Base-by-base conservation (phyloP, 2,797 vertebrate species). In the Chaunax sp. region DNA sequence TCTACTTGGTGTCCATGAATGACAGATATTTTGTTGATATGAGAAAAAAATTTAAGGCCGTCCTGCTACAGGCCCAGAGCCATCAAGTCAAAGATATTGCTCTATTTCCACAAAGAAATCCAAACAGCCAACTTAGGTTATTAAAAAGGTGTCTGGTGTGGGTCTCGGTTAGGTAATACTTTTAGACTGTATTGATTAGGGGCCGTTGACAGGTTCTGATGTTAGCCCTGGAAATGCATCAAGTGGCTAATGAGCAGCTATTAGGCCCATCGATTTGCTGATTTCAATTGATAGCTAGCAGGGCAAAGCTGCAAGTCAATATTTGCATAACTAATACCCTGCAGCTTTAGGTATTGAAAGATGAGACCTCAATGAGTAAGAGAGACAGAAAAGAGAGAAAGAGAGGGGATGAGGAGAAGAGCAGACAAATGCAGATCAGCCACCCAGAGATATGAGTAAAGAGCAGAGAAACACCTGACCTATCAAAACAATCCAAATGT, bases 261-360 rank as follows among this genome's bases (percentile, higher is more conserved):
- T 97, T 97, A 97, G 94, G 90, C 79, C 77, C 86, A 97, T 96
- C 87, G 96, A 98, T 97, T 97, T 95, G 91, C 95, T 97, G 96
- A 97, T 97, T 96, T 94, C 94, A 95, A 95, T 93, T 95, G 97
- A 97, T 96, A 95, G 94, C 95, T 92, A 94, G 91, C 92, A 94
- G 95, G 94, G 90, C 94, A 96, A 95, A 95, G 94, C 90, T 91
- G 88, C 94, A 95, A 87, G 90, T 95, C 95, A 95, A 96, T 96
- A 96, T 96, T 95, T 95, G 94, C 92, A 95, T 96, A 95, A 94
- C 94, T 93, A 94, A 97, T 95, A 94, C 91, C 92, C 91, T 84
- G 81, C 90, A 93, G 93, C 92, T 92, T 92, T 88, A 86, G 87
- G 83, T 91, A 92, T 74, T 93, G 93, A 95, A 93, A 95, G 92